Conservation (phyloP, 2,113 vertebrate species). For the Panurus biarmicus region DNA sequence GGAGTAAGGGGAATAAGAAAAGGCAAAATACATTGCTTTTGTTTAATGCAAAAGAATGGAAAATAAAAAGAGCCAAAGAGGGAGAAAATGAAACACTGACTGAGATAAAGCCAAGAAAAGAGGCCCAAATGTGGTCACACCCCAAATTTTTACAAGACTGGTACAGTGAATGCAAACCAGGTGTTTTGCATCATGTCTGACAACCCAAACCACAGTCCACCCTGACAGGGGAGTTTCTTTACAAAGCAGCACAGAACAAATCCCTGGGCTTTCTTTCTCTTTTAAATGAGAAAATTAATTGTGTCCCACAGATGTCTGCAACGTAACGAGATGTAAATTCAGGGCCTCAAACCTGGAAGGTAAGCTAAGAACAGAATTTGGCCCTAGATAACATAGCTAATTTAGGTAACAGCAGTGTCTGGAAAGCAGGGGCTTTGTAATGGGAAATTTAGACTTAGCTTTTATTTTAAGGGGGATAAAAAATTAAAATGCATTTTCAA, state of each 20-base stretch:
- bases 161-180: neutral
- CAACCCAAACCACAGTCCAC: neutral
- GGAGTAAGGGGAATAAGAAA: neutral
- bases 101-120: neutral
- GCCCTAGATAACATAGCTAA: too few relatives aligned
- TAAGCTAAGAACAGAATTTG: neutral
- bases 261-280: neutral
- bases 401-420: neutral
- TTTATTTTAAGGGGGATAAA: neutral
- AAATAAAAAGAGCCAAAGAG: neutral
- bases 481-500: neutral
- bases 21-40: neutral
- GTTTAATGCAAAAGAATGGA: neutral
- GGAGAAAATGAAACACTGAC: neutral
- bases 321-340: neutral
- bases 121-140: neutral
- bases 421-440: neutral
- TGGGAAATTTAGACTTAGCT: neutral
- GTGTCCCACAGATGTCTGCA: neutral
- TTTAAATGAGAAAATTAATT: neutral
- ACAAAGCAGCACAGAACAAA: neutral
- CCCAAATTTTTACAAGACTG: neutral
- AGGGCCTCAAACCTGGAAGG: neutral
- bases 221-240: neutral
- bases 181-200: neutral